Base-by-base conservation (phyloP, 2,888 invertebrate genomes). In the Perizoma flavofasciatum region DNA sequence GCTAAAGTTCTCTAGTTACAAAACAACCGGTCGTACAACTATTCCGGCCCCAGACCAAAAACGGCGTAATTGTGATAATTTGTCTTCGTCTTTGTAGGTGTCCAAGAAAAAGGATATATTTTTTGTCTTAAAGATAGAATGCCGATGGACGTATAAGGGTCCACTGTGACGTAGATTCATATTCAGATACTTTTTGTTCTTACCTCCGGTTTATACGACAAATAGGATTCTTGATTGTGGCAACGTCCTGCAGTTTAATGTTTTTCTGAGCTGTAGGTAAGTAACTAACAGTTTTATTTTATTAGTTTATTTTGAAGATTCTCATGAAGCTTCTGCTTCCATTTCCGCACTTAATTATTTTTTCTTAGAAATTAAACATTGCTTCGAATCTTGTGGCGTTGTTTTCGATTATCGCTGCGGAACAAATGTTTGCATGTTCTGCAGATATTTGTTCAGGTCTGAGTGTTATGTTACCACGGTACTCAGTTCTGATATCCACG, bases 1-100 rank as follows among this genome's bases (percentile, higher is more conserved):
- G 46, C 6, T 32, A 33, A 46, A 46, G 44, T 10, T 37, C 37
- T 37, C 37, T 37, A 37, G 37, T 37, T 52, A 53, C 10, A 53
- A 53, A 53, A 39, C 39, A 45, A 53, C 53, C 46, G 45, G 53
- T 53, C 5, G 7, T 5, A 37, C 37, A 9, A 8, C 52, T 46
- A 32, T 34, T 45, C 5, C 37, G 50, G 63, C 45, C 54, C n/a
- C 47, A 6, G 55, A 44, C 55, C 59, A 59, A 64, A 64, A 56
- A 53, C n/a, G 55, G 43, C 53, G 32, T 61, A 55, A 59, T 64
- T 61, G 61, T 47, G 43, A 53, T 55, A 49, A 64, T 64, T 64
- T 61, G 61, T 61, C 64, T 56, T 41, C 55, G 34, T 59, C 59
- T 46, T 39, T 49, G 41, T 41, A 49, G 56, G 59, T 56, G 59